Conservation (phyloP, 1,140 invertebrate species). For the Pseudomyrmex flavicornis region DNA sequence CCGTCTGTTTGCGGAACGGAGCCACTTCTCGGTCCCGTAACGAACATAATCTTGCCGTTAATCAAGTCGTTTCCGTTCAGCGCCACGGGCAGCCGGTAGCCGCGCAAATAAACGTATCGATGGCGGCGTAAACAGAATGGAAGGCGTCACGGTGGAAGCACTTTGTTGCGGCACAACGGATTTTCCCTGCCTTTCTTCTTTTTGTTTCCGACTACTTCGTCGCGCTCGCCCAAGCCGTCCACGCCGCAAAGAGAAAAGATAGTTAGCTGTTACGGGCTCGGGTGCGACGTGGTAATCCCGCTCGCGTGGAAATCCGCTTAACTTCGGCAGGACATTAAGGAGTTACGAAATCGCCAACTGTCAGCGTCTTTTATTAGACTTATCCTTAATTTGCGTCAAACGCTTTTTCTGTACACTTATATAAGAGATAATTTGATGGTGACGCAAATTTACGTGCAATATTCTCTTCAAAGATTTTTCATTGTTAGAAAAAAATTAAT, state of each 20-base stretch:
- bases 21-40: conserved; percentile 43
- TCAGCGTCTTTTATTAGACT: conserved; percentile 6
- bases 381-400: too few relatives aligned
- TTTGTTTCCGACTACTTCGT: conserved; percentile 40
- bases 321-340: conserved; percentile 26
- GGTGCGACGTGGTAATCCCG: conserved; percentile 3
- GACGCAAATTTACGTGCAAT: not conserved
- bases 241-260: not conserved
- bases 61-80: conserved; percentile 47
- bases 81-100: not conserved
- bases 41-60: conserved; percentile 54
- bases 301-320: conserved; percentile 34
- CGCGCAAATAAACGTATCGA: conserved; percentile 58
- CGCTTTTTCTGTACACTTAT: too few relatives aligned
- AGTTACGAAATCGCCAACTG: conserved; percentile 6
- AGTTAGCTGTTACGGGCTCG: conserved; percentile 11
- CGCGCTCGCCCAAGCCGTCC: not conserved
- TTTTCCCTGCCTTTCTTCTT: conserved; percentile 32
- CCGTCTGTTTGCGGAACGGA: conserved; percentile 50
- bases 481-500: not conserved
- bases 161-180: conserved; percentile 46
- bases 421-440: too few relatives aligned
- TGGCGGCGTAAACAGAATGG: conserved; percentile 43
- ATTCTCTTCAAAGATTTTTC: not conserved
- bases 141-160: conserved; percentile 46